Base-by-base conservation (phyloP, 2,113 vertebrate genomes). In the Chaetodon auriga region DNA sequence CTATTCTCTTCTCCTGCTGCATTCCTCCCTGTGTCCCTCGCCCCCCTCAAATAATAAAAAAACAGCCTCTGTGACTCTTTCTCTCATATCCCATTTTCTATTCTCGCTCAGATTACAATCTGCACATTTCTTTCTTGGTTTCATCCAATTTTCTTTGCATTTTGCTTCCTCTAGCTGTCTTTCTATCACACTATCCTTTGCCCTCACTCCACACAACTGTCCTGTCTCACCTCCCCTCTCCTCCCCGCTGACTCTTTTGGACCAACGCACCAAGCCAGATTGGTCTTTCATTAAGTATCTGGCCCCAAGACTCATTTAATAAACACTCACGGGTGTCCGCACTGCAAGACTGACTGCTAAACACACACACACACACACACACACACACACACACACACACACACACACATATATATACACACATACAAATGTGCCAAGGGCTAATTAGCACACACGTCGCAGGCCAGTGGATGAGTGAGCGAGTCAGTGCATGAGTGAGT, bases 221-320 rank as follows among this genome's bases (percentile, higher is more conserved):
- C 76, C 63, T 57, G 53, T 36, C 78, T 71, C 23, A 23, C 35
- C 41, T 38, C 57, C 75, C 58, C 36, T 53, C 54, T 46, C 48
- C 35, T 12, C 25, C 43, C 48, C 13, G 23, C 60, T 4, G 18
- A 72, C 68, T 78, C 60, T 80, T 89, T 63, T 82, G 64, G 89
- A 90, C 76, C 81, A 74, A 89, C 90, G 80, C 85, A 75, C 72
- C 69, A 43, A 70, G 53, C 78, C 81, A 90, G 87, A 91, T 87
- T 89, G 90, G 83, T 83, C 76, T 91, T 92, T 92, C 86, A 90
- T 90, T 90, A 84, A 89, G 70, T 86, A 77, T 81, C 82, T 83
- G 71, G 82, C 87, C 90, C 78, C 84, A 53, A 75, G 85, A 87
- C 76, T 89, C 70, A 81, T 89, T 90, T 91, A 81, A 88, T 81